Conservation (phyloP, 2,888 invertebrate species). For the Drosophila meridiana region DNA sequence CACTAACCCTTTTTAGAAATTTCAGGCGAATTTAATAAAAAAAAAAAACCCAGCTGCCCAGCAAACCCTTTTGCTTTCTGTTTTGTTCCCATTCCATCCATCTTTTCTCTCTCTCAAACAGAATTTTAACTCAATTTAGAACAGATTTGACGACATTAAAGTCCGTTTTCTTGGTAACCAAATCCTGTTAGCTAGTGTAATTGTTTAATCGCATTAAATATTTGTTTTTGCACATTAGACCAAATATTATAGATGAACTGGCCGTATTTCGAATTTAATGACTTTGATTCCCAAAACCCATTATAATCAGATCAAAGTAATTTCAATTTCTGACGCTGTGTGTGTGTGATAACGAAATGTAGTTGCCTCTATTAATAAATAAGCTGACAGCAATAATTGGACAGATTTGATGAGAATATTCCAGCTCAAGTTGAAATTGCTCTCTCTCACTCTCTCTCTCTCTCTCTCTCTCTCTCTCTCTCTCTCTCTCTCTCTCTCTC, state of each 20-base stretch:
- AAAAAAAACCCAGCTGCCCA: background rate
- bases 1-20: background rate
- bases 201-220: conserved; percentile 37
- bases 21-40: background rate
- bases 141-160: background rate
- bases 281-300: conserved; percentile 12
- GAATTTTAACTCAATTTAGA: background rate
- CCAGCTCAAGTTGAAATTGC: background rate
- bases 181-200: conserved; percentile 11
- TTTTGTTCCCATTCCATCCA: background rate
- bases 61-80: background rate
- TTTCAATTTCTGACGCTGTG: background rate
- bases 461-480: too few species aligned
- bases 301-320: conserved; percentile 5
- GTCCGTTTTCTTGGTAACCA: background rate
- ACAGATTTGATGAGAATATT: background rate
- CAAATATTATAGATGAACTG: conserved; percentile 9
- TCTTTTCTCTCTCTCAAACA: too few species aligned
- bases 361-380: background rate
- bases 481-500: too few species aligned
- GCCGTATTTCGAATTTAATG: conserved; percentile 4
- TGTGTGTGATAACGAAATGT: background rate
- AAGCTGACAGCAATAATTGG: background rate
- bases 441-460: too few species aligned
- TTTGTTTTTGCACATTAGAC: conserved; percentile 22